These are phyloP conservation scores for Nasonovia ribisnigri DNA, from an alignment of 2,888 invertebrate genomes.

Conservation along the genomic window DNA sequence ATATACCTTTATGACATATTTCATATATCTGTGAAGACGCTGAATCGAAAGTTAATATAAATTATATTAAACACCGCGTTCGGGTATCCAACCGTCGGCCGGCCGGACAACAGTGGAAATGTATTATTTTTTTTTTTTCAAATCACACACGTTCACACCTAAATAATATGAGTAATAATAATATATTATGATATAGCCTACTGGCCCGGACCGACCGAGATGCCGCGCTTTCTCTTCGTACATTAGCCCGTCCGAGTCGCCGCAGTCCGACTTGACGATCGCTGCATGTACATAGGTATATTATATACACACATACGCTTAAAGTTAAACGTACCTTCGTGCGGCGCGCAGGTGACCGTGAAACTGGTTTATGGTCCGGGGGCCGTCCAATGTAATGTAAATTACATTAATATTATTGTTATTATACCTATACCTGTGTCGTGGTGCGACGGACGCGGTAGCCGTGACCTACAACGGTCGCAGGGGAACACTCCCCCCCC, in stretches of 20 bases:
- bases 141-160: conserved; percentile 13
- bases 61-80: background rate
- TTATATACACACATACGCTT: background rate
- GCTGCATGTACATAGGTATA: background rate
- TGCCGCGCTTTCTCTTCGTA: conserved; percentile 53
- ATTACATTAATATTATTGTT: background rate
- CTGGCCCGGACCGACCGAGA: conserved; percentile 23
- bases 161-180: conserved; percentile 12
- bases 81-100: background rate
- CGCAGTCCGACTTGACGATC: conserved; percentile 15
- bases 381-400: conserved; percentile 21
- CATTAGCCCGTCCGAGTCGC: background rate
- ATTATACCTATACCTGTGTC: background rate
- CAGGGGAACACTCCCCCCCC: background rate
- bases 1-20: background rate
- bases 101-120: background rate
- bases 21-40: background rate
- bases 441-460: conserved; percentile 13
- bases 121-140: background rate
- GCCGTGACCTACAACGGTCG: conserved; percentile 53
- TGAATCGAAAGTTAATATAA: background rate
- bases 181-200: conserved; percentile 24
- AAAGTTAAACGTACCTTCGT: background rate
- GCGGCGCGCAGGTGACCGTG: conserved; percentile 44
- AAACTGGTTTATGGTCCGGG: conserved; percentile 54